Evolutionary conservation across 2,113 vertebrate species (phyloP).

Genomic region (Brachionichthys hirsutus): DNA sequence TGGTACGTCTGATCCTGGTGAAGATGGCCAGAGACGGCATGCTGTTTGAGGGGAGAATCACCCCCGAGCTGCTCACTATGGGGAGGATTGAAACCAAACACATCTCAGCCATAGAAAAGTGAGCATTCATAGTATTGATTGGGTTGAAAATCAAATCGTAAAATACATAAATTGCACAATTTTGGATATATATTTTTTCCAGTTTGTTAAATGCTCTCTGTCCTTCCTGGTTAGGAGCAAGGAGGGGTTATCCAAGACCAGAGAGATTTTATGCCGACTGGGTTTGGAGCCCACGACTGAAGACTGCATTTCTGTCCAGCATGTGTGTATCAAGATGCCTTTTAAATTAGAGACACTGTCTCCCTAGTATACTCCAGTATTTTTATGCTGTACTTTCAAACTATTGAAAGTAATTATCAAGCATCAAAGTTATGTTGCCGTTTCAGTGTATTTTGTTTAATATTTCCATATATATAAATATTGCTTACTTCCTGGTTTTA

Average conservation of each 20-base stretch:
- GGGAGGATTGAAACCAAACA: constrained; percentile 92
- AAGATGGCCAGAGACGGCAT: constrained; percentile 97
- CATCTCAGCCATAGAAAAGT: constrained; percentile 95
- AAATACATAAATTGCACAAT: background rate
- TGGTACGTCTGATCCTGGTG: constrained; percentile 94
- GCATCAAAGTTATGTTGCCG: no score
- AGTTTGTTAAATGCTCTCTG: no score
- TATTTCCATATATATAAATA: no score
- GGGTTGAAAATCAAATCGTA: background rate
- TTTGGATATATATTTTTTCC: no score
- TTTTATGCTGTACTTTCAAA: background rate
- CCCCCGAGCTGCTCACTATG: constrained; percentile 94
- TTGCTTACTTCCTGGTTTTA: no score
- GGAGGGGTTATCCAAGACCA: constrained; percentile 90
- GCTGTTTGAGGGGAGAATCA: constrained; percentile 93
- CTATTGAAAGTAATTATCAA: no score
- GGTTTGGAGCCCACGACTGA: constrained; percentile 90
- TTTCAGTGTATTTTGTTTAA: no score
- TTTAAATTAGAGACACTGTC: no score
- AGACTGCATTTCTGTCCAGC: constrained; percentile 93
- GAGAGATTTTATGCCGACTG: constrained; percentile 87
- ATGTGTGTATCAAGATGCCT: constrained; percentile 83
- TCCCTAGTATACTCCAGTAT: background rate
- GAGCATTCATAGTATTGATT: constrained; percentile 47
- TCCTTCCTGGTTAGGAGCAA: constrained; percentile 83